phyloP scores from a whole-genome alignment of 2,888 invertebrate species.

The Junonia oenone region DNA sequence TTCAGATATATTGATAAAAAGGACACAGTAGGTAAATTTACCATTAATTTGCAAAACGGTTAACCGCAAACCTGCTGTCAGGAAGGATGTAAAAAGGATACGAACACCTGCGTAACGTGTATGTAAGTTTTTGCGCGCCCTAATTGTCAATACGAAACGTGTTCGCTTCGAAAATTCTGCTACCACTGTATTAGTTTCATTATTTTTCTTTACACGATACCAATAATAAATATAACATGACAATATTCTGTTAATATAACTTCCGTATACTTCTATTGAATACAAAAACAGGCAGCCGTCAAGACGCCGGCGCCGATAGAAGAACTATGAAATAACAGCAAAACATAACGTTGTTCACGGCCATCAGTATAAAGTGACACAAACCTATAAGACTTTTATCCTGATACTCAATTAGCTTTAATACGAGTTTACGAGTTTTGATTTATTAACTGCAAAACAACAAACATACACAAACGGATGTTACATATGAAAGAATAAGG shows the following conservation, averaged over 20 bases:
- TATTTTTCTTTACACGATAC: neutral
- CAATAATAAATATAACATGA: neutral
- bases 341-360: too few species aligned
- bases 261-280: neutral
- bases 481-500: too few species aligned
- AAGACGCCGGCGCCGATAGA: too few species aligned
- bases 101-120: slow-evolving; percentile 26
- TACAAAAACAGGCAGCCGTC: too few species aligned
- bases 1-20: neutral
- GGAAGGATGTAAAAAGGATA: slow-evolving; percentile 16
- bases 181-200: neutral
- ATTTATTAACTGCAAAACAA: too few species aligned
- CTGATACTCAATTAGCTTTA: too few species aligned
- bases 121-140: neutral
- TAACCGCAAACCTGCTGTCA: slow-evolving; percentile 13
- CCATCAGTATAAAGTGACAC: too few species aligned
- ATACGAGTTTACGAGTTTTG: too few species aligned
- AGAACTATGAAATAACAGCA: too few species aligned
- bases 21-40: neutral
- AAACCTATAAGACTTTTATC: too few species aligned
- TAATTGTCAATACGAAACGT: neutral
- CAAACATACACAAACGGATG: too few species aligned
- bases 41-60: slow-evolving; percentile 5
- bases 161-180: neutral
- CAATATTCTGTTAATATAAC: neutral